Evolutionary conservation across 2,888 invertebrate genomes (phyloP).

Genomic region (Eubasilissa splendida): DNA sequence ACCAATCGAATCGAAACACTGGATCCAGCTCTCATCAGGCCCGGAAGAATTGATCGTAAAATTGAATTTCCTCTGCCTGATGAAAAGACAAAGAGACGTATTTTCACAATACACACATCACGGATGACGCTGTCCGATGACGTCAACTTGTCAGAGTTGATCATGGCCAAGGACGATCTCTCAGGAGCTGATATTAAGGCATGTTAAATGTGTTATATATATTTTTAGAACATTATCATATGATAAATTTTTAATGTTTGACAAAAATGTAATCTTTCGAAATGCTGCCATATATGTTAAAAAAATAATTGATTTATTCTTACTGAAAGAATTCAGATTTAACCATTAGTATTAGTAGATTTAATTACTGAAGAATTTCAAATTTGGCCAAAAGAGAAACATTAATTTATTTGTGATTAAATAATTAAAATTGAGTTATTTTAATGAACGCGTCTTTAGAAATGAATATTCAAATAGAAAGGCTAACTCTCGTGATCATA

Average conservation of each 20-base stretch:
- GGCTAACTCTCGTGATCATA: no score
- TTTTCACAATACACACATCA: conserved; percentile 99
- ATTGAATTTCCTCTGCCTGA: conserved; percentile 99
- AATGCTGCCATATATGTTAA: background rate
- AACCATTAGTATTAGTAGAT: no score
- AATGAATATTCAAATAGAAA: no score
- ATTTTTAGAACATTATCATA: no score
- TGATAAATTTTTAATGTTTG: no score
- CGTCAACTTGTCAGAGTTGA: conserved; percentile 96
- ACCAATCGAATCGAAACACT: conserved; percentile 98
- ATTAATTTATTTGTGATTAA: no score
- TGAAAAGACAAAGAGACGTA: conserved; percentile 97
- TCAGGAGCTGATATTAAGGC: conserved; percentile 97
- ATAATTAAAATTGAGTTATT: no score
- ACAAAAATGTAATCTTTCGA: no score
- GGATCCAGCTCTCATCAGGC: conserved; percentile 98
- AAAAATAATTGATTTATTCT: background rate
- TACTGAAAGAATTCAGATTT: no score
- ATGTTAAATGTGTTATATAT: conserved; percentile 50
- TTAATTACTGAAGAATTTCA: no score
- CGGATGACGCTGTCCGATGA: conserved; percentile 98
- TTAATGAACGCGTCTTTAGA: no score
- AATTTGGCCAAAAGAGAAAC: no score
- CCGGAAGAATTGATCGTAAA: conserved; percentile 98
- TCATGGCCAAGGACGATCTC: conserved; percentile 99